phyloP scores from a whole-genome alignment of 2,888 invertebrate genomes.

The Aleiodes leptofemur region DNA sequence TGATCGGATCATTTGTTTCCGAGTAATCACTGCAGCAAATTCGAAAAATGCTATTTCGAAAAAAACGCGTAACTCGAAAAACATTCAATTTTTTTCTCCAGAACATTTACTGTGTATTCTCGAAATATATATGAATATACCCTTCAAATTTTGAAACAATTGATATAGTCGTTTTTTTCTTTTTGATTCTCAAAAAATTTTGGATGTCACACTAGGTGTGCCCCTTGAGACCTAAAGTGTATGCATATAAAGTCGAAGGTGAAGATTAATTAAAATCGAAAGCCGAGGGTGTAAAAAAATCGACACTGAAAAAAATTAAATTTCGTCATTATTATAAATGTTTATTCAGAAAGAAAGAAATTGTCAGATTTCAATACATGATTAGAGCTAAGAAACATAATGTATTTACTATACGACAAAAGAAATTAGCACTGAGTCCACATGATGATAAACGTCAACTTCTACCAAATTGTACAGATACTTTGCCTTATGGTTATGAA shows the following conservation, averaged over 20 bases:
- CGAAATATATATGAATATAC: no score
- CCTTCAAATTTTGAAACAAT: no score
- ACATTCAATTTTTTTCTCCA: no score
- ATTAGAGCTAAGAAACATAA: conserved; percentile 5
- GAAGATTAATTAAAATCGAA: conserved; percentile 49
- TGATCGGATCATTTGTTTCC: no score
- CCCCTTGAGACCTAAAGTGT: conserved; percentile 33
- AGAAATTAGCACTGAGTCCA: conserved; percentile 39
- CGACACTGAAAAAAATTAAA: conserved; percentile 24
- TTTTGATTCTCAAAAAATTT: no score
- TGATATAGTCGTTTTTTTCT: no score
- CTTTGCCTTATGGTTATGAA: conserved; percentile 40
- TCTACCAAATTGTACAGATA: conserved; percentile 29
- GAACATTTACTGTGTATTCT: no score
- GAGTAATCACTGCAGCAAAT: no score
- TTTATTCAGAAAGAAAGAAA: neutral
- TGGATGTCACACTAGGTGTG: no score
- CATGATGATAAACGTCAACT: conserved; percentile 40
- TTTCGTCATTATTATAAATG: conserved; percentile 33
- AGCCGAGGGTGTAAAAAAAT: conserved; percentile 38
- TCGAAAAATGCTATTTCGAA: no score
- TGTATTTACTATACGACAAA: conserved; percentile 28
- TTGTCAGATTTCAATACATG: neutral
- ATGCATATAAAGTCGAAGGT: neutral
- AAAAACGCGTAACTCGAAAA: no score